Percentiles rank a stretch among this genome's conserved stretches.
phyloP scores from a whole-genome alignment of 2,113 vertebrate genomes.

The Passer montanus region DNA sequence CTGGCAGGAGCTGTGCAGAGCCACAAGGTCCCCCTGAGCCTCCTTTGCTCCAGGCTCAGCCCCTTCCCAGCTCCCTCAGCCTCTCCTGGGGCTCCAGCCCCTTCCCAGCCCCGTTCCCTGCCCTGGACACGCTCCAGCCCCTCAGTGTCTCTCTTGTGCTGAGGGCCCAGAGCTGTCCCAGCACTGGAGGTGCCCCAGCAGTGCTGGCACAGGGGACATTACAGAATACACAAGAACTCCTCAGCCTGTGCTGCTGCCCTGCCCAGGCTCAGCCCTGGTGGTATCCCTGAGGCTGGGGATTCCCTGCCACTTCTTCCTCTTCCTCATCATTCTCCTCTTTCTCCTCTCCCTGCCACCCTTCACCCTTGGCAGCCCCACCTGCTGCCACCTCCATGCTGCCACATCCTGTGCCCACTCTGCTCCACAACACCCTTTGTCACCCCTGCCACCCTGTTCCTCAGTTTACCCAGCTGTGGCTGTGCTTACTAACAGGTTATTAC shows the following conservation, averaged over 20 bases:
- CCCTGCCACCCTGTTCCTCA: background rate
- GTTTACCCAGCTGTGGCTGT: background rate
- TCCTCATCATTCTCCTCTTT: rapidly evolving
- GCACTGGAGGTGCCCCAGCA: background rate
- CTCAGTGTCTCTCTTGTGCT: background rate
- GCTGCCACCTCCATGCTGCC: background rate
- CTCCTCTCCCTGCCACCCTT: background rate
- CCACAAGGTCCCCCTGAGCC: background rate
- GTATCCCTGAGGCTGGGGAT: background rate
- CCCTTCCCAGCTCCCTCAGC: background rate
- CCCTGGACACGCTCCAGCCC: background rate
- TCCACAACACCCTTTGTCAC: rapidly evolving
- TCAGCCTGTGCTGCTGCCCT: background rate
- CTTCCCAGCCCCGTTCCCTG: background rate
- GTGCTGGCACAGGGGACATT: background rate
- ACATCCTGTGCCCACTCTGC: background rate
- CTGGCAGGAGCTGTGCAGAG: background rate
- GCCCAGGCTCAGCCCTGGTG: no score
- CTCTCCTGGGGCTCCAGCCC: background rate
- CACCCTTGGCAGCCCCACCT: background rate
- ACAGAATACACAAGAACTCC: background rate
- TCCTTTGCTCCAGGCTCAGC: background rate
- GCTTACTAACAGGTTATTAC: background rate
- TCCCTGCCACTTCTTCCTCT: background rate
- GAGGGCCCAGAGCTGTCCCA: background rate